Evolutionary conservation across 2,888 invertebrate species (phyloP).

Genomic region (Megaustenia siamemsis): DNA sequence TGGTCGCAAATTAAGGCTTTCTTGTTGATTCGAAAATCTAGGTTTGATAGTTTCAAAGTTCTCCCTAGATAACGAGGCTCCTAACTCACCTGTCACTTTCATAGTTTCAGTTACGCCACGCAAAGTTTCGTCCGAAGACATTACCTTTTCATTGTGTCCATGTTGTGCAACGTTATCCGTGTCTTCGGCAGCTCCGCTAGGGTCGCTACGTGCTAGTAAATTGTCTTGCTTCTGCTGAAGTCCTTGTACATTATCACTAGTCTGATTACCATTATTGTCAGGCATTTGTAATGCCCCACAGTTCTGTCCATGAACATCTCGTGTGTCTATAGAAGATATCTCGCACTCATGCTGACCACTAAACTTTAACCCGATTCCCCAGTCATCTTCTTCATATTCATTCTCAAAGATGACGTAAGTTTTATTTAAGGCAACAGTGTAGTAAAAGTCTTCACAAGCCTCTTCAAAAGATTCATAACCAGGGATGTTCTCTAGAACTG

Average conservation of each 20-base stretch:
- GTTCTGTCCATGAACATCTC: neutral
- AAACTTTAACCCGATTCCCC: conserved; percentile 33
- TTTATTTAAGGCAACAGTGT: conserved; percentile 12
- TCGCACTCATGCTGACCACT: neutral
- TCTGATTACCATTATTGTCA: too few species aligned
- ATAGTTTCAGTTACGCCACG: neutral
- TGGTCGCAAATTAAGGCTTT: conserved; percentile 21
- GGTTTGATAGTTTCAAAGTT: conserved; percentile 9
- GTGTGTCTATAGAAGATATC: neutral
- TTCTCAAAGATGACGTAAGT: conserved; percentile 32
- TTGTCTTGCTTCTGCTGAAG: too few species aligned
- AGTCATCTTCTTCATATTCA: conserved; percentile 49
- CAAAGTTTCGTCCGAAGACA: neutral
- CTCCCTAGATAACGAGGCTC: neutral
- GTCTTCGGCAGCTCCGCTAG: neutral
- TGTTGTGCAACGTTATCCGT: neutral
- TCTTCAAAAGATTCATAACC: conserved; percentile 43
- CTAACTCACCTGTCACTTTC: neutral
- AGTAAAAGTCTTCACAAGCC: neutral
- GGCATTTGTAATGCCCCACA: too few species aligned
- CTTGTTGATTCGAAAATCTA: neutral
- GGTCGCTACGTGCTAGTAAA: too few species aligned
- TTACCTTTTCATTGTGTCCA: neutral
- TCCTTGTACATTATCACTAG: too few species aligned
- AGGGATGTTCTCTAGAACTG: conserved; percentile 44